Conservation (phyloP, 2,797 vertebrate species). For the Lateolabrax maculatus region DNA sequence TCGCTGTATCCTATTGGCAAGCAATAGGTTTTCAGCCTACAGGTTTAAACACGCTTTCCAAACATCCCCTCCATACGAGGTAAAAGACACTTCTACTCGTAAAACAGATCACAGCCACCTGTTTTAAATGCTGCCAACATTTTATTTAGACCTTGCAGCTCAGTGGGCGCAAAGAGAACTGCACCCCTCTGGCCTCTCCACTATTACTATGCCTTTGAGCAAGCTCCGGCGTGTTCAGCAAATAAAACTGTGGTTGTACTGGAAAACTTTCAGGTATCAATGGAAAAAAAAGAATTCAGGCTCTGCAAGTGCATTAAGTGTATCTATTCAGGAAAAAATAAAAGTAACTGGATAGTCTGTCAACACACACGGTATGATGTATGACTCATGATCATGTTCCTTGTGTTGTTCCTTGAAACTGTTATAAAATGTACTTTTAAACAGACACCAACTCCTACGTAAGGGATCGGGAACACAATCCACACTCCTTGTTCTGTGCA, state of each 20-base stretch:
- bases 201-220: not conserved
- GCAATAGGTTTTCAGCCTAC: not conserved
- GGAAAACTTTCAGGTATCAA: not conserved
- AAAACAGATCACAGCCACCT: not conserved
- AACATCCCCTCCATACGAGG: not conserved
- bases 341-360: not conserved
- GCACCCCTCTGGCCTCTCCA: not conserved
- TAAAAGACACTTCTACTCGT: not conserved
- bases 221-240: not conserved
- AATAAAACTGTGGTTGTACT: not conserved
- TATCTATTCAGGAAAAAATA: not conserved
- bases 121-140: not conserved
- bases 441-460: not conserved
- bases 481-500: not conserved
- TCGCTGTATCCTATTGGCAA: conserved; percentile 11
- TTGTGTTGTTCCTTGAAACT: not conserved
- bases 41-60: not conserved
- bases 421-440: not conserved
- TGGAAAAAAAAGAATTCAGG: not conserved
- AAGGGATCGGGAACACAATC: not conserved
- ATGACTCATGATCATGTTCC: not conserved
- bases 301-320: not conserved
- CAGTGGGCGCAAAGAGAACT: not conserved
- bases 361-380: not conserved
- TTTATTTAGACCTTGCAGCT: not conserved